These are phyloP conservation scores for Drosophila sordidula DNA, from an alignment of 2,888 invertebrate genomes.

Conservation along the genomic window DNA sequence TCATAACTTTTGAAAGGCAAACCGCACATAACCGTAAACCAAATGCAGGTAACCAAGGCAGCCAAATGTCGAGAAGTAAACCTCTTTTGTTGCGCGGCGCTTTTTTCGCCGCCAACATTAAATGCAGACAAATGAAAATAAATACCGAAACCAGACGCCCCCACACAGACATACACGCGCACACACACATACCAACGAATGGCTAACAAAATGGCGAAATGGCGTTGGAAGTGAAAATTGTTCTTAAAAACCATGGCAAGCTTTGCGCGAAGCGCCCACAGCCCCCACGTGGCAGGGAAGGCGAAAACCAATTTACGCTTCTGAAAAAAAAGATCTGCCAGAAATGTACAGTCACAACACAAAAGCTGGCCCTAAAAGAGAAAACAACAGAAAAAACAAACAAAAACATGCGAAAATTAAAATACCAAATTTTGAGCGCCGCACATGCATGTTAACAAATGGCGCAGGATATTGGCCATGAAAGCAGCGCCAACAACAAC, in stretches of 20 bases:
- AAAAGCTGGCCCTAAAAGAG: conserved; percentile 18
- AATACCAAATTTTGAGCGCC: conserved; percentile 38
- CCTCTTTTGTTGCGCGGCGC: conserved; percentile 9
- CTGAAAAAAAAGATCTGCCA: conserved; percentile 10
- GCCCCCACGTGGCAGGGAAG: conserved; percentile 29
- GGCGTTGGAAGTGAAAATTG: conserved; percentile 37
- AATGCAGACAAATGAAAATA: conserved; percentile 53
- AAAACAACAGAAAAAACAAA: conserved; percentile 21
- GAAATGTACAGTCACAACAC: conserved; percentile 33
- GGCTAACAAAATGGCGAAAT: conserved; percentile 11
- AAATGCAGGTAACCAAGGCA: conserved; percentile 18
- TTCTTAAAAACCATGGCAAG: conserved; percentile 24
- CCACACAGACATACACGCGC: conserved; percentile 4
- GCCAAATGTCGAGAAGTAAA: conserved; percentile 46
- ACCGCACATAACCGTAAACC: conserved; percentile 42
- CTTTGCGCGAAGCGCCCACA: conserved; percentile 8
- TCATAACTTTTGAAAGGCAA: conserved; percentile 14
- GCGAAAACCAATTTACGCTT: conserved; percentile 49
- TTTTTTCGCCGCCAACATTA: conserved; percentile 21
- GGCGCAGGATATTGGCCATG: conserved; percentile 29
- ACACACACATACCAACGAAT: neutral
- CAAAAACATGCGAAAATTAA: conserved; percentile 55
- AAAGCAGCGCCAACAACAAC: conserved; percentile 22
- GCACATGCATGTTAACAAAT: conserved; percentile 39
- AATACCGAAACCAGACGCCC: conserved; percentile 33